Evolutionary conservation across 2,888 invertebrate species (phyloP).

Genomic region (Drosophila meridionalis): DNA sequence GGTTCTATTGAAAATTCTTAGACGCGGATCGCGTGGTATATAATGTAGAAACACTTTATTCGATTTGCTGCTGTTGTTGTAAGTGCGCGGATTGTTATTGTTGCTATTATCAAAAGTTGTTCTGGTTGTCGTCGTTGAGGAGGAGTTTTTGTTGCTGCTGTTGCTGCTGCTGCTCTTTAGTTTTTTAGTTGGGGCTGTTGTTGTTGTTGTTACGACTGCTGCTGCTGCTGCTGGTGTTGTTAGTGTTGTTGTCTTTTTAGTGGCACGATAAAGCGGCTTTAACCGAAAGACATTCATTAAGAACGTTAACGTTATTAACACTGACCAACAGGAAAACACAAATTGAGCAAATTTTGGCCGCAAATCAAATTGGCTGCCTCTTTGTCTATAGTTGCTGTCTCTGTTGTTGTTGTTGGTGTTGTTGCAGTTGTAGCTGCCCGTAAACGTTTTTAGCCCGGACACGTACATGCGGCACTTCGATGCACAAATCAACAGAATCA

Average conservation of each 20-base stretch:
- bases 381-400: slow-evolving; percentile 17
- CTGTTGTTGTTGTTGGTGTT: slow-evolving; percentile 38
- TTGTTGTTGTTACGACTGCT: slow-evolving; percentile 33
- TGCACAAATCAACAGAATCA: slow-evolving; percentile 19
- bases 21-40: slow-evolving; percentile 84
- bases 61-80: slow-evolving; percentile 83
- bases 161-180: slow-evolving; percentile 29
- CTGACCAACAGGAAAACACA: slow-evolving; percentile 64
- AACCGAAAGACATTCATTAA: slow-evolving; percentile 85
- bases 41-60: slow-evolving; percentile 84
- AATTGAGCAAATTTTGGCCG: slow-evolving; percentile 55
- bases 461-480: slow-evolving; percentile 84
- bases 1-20: slow-evolving; percentile 80
- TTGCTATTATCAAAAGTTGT: slow-evolving; percentile 58
- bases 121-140: background rate
- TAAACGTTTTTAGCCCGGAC: slow-evolving; percentile 67
- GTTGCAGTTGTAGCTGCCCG: slow-evolving; percentile 62
- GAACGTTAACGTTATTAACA: slow-evolving; percentile 82
- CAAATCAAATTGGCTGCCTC: slow-evolving; percentile 38
- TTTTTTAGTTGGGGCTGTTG: slow-evolving; percentile 42
- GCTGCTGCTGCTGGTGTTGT: slow-evolving; percentile 34
- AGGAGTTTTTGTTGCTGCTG: slow-evolving; percentile 22
- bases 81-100: slow-evolving; percentile 81
- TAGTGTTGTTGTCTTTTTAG: slow-evolving; percentile 54
- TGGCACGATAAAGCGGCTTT: slow-evolving; percentile 76